Evolutionary conservation across 1,140 invertebrate genomes (phyloP).

Genomic region (Thrips palmi): DNA sequence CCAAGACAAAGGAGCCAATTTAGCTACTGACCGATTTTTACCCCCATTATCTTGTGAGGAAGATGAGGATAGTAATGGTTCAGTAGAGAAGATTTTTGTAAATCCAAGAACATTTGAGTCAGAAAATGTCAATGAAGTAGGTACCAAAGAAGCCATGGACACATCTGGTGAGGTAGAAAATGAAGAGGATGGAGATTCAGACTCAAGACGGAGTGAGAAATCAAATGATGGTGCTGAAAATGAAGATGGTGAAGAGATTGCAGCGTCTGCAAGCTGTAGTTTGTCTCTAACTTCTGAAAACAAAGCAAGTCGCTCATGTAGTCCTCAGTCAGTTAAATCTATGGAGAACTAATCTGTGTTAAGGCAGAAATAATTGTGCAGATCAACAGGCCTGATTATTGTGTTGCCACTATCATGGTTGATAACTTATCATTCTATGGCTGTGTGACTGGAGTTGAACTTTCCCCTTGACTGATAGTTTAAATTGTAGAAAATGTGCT

Average conservation of each 20-base stretch:
- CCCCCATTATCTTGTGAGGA: slow-evolving; percentile 14
- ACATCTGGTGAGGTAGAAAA: slow-evolving; percentile 6
- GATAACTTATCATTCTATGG: too few relatives aligned
- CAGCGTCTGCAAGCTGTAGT: background rate
- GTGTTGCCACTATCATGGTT: too few relatives aligned
- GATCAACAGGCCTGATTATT: too few relatives aligned
- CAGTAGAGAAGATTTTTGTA: slow-evolving; percentile 29
- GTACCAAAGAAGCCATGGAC: slow-evolving; percentile 4
- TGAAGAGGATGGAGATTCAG: slow-evolving; percentile 4
- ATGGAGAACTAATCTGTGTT: too few relatives aligned
- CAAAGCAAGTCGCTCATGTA: background rate
- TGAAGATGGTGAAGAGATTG: background rate
- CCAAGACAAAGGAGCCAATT: slow-evolving; percentile 21
- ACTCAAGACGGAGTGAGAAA: too few relatives aligned
- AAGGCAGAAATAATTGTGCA: too few relatives aligned
- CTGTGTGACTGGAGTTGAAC: too few relatives aligned
- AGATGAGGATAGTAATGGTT: slow-evolving; percentile 20
- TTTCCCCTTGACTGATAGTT: too few relatives aligned
- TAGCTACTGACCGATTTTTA: slow-evolving; percentile 16
- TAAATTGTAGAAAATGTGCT: too few relatives aligned
- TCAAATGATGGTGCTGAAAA: background rate
- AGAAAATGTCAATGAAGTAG: slow-evolving; percentile 16
- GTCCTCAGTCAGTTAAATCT: background rate
- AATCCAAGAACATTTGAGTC: slow-evolving; percentile 34
- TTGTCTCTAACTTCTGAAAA: too few relatives aligned